Evolutionary conservation across 2,797 vertebrate genomes (phyloP).

Genomic region (Sparidentex hasta): DNA sequence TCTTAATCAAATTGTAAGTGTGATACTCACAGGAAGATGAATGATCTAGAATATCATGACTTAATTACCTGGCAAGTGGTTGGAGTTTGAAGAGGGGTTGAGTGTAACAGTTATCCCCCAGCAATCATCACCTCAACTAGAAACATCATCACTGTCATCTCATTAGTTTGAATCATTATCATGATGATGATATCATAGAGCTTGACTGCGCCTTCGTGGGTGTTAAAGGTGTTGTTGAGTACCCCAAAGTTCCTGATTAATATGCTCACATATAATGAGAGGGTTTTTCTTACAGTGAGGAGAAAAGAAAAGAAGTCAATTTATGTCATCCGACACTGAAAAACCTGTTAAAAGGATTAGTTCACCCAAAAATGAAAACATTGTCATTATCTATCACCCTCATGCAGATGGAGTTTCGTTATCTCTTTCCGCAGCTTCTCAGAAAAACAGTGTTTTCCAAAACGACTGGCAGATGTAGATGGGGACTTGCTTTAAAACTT

Average conservation of each 20-base stretch:
- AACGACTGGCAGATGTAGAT: too few relatives aligned
- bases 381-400: too few relatives aligned
- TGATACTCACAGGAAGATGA: slow-evolving; percentile 8
- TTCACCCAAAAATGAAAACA: too few relatives aligned
- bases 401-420: too few relatives aligned
- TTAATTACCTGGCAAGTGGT: slow-evolving; percentile 29
- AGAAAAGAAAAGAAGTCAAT: slow-evolving; percentile 26
- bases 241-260: background rate
- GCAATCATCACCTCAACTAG: slow-evolving; percentile 7
- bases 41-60: slow-evolving; percentile 20
- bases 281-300: slow-evolving; percentile 6
- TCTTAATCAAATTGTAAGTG: slow-evolving; percentile 10
- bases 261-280: slow-evolving; percentile 25
- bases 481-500: too few relatives aligned
- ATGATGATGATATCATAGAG: background rate
- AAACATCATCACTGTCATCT: slow-evolving; percentile 9
- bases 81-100: slow-evolving; percentile 15
- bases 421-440: too few relatives aligned
- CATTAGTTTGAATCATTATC: slow-evolving; percentile 21
- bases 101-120: slow-evolving; percentile 20
- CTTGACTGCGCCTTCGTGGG: background rate
- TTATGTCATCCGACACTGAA: slow-evolving; percentile 13
- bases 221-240: slow-evolving; percentile 13
- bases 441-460: too few relatives aligned
- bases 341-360: background rate